Evolutionary conservation across 2,113 vertebrate genomes (phyloP).

Genomic region (Osmerus mordax): DNA sequence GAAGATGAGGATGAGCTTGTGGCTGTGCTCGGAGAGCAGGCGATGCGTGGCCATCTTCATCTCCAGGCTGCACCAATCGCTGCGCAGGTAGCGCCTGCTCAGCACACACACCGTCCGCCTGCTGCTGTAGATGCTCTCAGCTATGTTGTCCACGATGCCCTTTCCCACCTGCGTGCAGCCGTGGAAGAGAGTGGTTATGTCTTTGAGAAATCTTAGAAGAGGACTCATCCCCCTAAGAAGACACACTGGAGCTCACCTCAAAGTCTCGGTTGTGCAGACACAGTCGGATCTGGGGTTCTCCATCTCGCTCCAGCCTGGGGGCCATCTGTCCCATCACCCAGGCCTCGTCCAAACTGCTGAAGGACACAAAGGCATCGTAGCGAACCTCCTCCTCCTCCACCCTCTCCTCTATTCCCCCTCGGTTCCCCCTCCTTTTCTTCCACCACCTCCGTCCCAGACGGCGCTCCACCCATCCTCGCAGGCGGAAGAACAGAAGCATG

Average conservation of each 20-base stretch:
- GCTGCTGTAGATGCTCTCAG: conserved; percentile 50
- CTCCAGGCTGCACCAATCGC: conserved; percentile 52
- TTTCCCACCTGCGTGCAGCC: conserved; percentile 40
- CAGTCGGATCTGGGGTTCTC: conserved; percentile 36
- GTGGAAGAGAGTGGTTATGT: not conserved
- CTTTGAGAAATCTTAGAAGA: too few species aligned
- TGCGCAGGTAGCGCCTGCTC: conserved; percentile 48
- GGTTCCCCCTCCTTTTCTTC: conserved; percentile 10
- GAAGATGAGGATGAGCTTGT: conserved; percentile 50
- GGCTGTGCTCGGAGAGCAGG: conserved; percentile 41
- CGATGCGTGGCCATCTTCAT: conserved; percentile 45
- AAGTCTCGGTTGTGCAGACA: conserved; percentile 55
- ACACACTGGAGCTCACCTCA: conserved; percentile 31
- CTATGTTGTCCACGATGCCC: conserved; percentile 53
- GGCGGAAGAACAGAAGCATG: conserved; percentile 34
- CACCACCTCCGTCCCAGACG: conserved; percentile 22
- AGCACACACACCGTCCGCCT: conserved; percentile 49
- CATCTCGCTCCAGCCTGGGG: conserved; percentile 45
- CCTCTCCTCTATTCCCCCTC: conserved; percentile 3
- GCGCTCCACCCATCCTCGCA: conserved; percentile 39
- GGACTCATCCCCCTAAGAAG: not conserved
- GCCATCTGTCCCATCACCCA: conserved; percentile 49
- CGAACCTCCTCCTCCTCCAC: conserved; percentile 18
- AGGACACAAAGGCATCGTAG: conserved; percentile 57
- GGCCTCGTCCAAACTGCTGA: conserved; percentile 42